Base-by-base conservation (phyloP, 2,797 vertebrate genomes). In the Melanotaenia pygmaea region DNA sequence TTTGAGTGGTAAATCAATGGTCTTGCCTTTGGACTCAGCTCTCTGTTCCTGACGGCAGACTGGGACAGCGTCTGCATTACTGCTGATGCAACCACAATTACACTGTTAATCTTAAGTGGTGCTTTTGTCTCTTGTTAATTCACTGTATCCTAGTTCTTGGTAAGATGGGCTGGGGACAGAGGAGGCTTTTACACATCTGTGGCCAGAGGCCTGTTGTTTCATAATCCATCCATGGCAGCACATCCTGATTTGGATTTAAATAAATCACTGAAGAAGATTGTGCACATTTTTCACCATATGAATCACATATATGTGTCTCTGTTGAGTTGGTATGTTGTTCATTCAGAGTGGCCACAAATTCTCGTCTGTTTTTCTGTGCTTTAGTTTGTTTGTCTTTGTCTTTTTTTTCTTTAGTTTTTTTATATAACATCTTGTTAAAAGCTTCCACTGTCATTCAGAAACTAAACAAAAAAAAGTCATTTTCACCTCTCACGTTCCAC, bases 181-280 rank as follows among this genome's bases (percentile, higher is more conserved):
- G 20, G 18, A 4, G 18, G 5, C 14, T 50, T 50, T 50, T 47
- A 22, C 54, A 30, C 28, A 28, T 32, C 28, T 57, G 54, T 32
- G 28, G 28, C 28, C 14, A 32, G 28, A 18, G 28, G 26, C 6
- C 16, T 28, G 26, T 10, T 38, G 58, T 40, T 37, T 60, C 24
- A 18, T 57, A 18, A 57, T 57, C 14, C 34, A 7, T 26, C 20
- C 22, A 37, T 35, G 45, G 26, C 10, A 30, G 35, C 13, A 32
- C 30, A 69, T 72, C 37, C 61, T 85, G 76, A 76, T 40, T 70
- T 45, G 45, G 56, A 77, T 82, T 84, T 40, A 73, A 80, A 79
- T 69, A 75, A 71, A 82, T 79, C 1, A 68, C 45, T 60, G 38
- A 54, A 51, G 50, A 65, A 68, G 43, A 59, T 26, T 74, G 32